Base-by-base conservation (phyloP, 2,797 vertebrate genomes). In the Lemur catta region DNA sequence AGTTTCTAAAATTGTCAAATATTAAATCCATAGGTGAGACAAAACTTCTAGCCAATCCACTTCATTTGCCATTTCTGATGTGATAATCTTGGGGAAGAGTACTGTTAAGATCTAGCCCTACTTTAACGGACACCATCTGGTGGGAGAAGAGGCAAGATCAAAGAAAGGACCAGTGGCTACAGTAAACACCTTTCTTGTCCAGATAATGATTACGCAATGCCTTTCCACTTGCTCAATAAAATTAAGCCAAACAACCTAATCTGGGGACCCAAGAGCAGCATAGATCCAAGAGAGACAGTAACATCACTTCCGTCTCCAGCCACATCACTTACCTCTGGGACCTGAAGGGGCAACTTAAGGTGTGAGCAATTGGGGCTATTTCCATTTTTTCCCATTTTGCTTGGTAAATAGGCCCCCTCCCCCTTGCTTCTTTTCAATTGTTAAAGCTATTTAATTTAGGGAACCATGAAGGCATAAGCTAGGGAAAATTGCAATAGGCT, bases 381-480 rank as follows among this genome's bases (percentile, higher is more conserved):
- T 76, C 80, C 80, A 24, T 38, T 28, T 84, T 87, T 89, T 57
- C 33, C 63, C 52, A 46, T 80, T 94, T 78, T 71, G 1, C 7
- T 43, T n/a, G 20, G 4, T 52, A 96, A 87, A 72, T 10, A 92
- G 48, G 1, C 9, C 18, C 20, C 30, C 2, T 82, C 9, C 13
- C 20, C 30, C 2, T 82, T 50, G 22, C 41, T 82, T 75, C 46
- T 88, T 84, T 94, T 95, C 61, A 55, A 24, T 81, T 97, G 48
- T 61, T 96, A 92, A 89, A 75, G 11, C 15, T 93, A 89, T 87
- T 94, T 91, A 87, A 85, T 97, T 94, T 89, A 82, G 46, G 76
- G 59, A 95, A 65, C 61, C 43, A 92, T 63, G 33, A 94, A 24
- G 59, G 38, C 50, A 12, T 28, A 87, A 81, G 35, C 41, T 78